Evolutionary conservation across 2,888 invertebrate genomes (phyloP), one percentile per base, ranked within the genome.

Genomic region (Limenitis camilla): DNA sequence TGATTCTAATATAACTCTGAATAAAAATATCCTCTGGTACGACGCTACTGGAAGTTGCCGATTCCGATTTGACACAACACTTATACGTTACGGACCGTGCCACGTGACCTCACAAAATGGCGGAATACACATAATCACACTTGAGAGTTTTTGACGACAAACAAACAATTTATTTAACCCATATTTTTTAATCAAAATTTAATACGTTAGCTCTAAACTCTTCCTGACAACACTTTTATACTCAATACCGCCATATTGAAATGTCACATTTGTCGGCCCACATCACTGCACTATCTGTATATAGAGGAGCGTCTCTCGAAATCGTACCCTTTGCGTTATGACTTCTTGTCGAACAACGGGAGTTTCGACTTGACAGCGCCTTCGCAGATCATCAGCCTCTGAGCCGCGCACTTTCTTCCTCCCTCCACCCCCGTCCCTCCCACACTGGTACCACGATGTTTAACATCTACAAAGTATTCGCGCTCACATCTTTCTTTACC

Each of bases 331-430:
- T 56, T 54, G 31, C 74, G 79, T 71, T 82, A 86, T 61, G 83
- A 73, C 63, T 78, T 77, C 64, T 77, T 94, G 79, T 96, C 96
- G 78, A 96, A 96, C 38, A 96, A 90, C 60, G 93, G 94, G 72
- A 96, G 88, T 79, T 96, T 96, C 48, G 94, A 95, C 69, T 92
- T 90, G 55, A 96, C 96, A 47, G 95, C 95, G 60, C 96, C 96
- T 71, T 95, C 95, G 78, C 95, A 96, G 33, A 96, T 90, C 71
- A 92, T 91, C 61, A 95, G 89, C 41, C 94, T 83, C 66, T 91
- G 92, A 61, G 90, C 90, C 33, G 89, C 88, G 56, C 85, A 86
- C 64, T 90, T 89, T 56, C 71, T 53, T 32, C 66, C 67, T 38
- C 38, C 43, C 69, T 61, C 49, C 53, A 63, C 31, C 53, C 53